These are phyloP conservation scores for Clavelina lepadiformis DNA, from an alignment of 23 tunicate species.

Conservation along the genomic window DNA sequence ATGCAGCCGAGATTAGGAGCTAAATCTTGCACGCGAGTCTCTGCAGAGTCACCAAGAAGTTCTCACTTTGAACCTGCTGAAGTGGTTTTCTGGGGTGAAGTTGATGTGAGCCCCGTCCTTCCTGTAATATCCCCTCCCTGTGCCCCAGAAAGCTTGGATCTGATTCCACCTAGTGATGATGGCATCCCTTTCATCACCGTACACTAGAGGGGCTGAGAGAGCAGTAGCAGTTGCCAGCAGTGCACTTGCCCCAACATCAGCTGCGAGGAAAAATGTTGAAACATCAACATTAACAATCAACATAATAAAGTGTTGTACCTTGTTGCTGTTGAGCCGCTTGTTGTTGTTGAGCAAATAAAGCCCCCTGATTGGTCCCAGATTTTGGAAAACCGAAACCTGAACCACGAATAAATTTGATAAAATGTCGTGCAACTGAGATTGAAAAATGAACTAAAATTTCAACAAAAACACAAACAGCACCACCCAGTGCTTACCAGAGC, in stretches of 20 bases:
- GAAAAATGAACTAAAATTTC: no score
- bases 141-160: slow-evolving; percentile 98
- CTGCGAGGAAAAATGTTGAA: no score
- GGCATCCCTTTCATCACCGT: slow-evolving; percentile 90
- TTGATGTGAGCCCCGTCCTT: slow-evolving; percentile 71
- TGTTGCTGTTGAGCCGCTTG: no score
- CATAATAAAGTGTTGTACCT: no score
- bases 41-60: not conserved
- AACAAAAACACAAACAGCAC: no score
- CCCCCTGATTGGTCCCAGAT: no score
- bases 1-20: not conserved
- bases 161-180: slow-evolving; percentile 88
- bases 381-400: slow-evolving; percentile 28
- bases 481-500: no score
- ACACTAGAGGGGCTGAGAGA: slow-evolving; percentile 80
- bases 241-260: slow-evolving; percentile 34
- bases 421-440: no score
- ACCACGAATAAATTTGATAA: no score
- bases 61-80: slow-evolving; percentile 86
- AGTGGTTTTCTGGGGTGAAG: slow-evolving; percentile 84
- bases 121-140: slow-evolving; percentile 79
- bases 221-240: slow-evolving; percentile 82
- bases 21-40: not conserved
- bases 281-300: no score
- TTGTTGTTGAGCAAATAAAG: no score